Base-by-base conservation (phyloP, 2,113 vertebrate genomes). In the Xiphorhynchus elegans region DNA sequence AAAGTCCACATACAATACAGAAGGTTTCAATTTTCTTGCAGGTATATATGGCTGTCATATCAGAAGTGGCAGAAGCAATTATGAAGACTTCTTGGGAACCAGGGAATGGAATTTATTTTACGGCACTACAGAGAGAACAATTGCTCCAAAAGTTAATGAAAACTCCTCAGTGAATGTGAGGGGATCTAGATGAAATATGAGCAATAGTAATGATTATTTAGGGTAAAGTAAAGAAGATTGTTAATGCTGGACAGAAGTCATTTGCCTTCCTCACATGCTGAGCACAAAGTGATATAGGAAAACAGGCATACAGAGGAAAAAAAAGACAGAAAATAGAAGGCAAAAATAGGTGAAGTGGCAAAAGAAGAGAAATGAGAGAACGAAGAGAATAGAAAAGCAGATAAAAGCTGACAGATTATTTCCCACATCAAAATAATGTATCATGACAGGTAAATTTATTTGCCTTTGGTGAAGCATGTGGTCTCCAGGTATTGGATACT, bases 311-410 rank as follows among this genome's bases (percentile, higher is more conserved):
- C 1, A 35, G 52, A 70, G 50, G 6, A 50, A 76, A 56, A 66
- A 46, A n/a, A 24, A 37, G 26, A 37, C 37, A 59, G 39, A 78
- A 85, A 85, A 84, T 15, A 90, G 55, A 81, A 84, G 23, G 16
- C 59, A 86, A 37, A 88, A 93, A 77, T 31, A 88, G 7, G 17
- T 88, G 79, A 92, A 85, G 63, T 0, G 0, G 42, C 50, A 90
- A 94, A 81, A 82, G 69, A 91, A 77, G 40, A 88, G 10, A 94
- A 91, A 93, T 60, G 50, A 84, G n/a, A 84, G 12, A 86, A 24
- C 49, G 86, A 87, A 74, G 25, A 64, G 21, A 93, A 64, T 3
- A 70, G 79, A 88, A 92, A 74, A 84, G 35, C 52, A 89, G 59
- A 88, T 81, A 89, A 87, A 92, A 67, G 4, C 8, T 60, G 53